Conservation (phyloP, 1,140 invertebrate species). For the Aphelenchoides avenae region DNA sequence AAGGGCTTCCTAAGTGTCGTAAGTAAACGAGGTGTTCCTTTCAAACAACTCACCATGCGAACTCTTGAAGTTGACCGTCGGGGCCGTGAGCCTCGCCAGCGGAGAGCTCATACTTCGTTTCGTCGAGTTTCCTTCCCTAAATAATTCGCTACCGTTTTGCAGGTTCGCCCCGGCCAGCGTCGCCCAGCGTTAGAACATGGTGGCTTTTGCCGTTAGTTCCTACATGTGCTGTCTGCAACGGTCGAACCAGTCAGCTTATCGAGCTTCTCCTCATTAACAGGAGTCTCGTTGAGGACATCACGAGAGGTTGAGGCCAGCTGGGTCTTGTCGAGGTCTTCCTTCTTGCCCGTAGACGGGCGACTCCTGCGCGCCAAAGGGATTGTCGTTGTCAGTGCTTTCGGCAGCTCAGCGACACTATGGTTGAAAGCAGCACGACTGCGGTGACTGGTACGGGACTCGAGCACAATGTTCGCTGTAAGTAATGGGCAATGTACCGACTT, state of each 20-base stretch:
- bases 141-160: too few relatives aligned
- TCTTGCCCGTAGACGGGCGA: background rate
- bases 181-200: too few relatives aligned
- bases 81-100: constrained; percentile 40
- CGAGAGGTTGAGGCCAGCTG: too few relatives aligned
- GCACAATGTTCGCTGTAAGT: constrained; percentile 30
- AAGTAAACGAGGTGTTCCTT: background rate
- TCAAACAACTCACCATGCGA: constrained; percentile 20
- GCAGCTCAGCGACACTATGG: background rate
- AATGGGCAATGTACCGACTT: background rate
- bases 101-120: constrained; percentile 39
- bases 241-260: too few relatives aligned
- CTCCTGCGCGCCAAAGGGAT: background rate
- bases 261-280: too few relatives aligned
- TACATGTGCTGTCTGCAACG: too few relatives aligned
- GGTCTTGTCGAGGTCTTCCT: too few relatives aligned
- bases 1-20: constrained; percentile 25
- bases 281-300: too few relatives aligned
- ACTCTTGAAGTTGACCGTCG: constrained; percentile 3
- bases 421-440: constrained; percentile 10
- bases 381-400: background rate
- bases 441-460: constrained; percentile 15
- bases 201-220: too few relatives aligned
- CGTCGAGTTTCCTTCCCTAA: constrained; percentile 37
- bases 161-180: too few relatives aligned